Conservation (phyloP, 2,888 invertebrate genomes). For the Oasisia sp. region DNA sequence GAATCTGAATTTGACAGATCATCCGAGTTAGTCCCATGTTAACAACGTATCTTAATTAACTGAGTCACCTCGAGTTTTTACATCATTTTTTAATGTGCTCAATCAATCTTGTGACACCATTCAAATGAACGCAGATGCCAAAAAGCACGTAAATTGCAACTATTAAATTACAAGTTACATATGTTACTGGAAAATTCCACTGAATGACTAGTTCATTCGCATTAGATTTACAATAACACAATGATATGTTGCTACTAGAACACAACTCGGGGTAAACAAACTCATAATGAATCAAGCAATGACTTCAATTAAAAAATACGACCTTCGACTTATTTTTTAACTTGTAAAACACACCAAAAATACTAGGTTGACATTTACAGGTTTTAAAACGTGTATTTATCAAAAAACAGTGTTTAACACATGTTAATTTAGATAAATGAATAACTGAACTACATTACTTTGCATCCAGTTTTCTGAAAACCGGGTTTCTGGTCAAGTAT, state of each 20-base stretch:
- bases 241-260: neutral
- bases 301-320: neutral
- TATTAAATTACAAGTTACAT: neutral
- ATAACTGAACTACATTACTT: neutral
- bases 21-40: neutral
- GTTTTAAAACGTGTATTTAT: too few species aligned
- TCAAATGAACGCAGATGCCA: too few species aligned
- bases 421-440: neutral
- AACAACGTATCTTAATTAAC: neutral
- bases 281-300: neutral
- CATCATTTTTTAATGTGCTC: neutral
- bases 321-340: neutral
- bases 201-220: neutral
- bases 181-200: neutral
- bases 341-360: neutral
- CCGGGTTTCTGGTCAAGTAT: neutral
- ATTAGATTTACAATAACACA: neutral
- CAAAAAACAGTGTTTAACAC: too few species aligned
- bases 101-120: neutral
- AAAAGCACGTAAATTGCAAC: too few species aligned
- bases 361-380: neutral
- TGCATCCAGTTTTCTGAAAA: neutral
- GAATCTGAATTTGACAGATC: neutral
- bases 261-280: neutral
- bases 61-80: neutral